Evolutionary conservation across 2,113 vertebrate species (phyloP), one percentile per base, ranked within the genome.

Genomic region (Australoheros scitulus): DNA sequence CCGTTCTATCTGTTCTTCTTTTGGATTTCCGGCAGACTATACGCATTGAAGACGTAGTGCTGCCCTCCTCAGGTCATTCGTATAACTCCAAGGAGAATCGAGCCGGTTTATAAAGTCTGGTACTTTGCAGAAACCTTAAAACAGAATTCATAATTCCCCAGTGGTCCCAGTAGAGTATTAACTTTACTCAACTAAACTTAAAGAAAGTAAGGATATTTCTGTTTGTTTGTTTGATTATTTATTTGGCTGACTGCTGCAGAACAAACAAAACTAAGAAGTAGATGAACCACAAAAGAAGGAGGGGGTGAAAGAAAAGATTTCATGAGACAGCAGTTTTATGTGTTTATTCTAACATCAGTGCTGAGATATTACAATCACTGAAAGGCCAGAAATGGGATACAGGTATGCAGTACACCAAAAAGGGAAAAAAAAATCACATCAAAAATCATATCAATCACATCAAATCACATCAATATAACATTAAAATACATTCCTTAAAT

Each of bases 201-300:
- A 34, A 34, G 26, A 26, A 34, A 34, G 6, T 34, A 34, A 34
- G 34, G 6, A 34, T 1, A 34, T 7, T 34, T 34, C 6, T 34
- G 34, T 34, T 34, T 34, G 34, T 34, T 34, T 6, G 32, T 34
- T 34, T 6, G 34, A 34, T 34, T 34, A 7, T 7, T 34, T 34
- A 5, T 34, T 34, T 34, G 60, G 76, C 77, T 24, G 79, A 78
- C 77, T 81, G 76, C 61, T 81, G 59, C 75, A 36, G 20, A 74
- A 68, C 81, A 76, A 87, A 82, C 76, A 32, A 8, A 82, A 75
- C 76, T 59, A 87, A 84, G 72, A 43, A 70, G 61, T 36, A 60
- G 47, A 80, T 24, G 20, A 52, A 82, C 32, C 79, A 64, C 84
- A 29, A 55, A 47, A 81, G 56, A 86, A 50, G 7, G 4, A 79